Percentiles rank a stretch among this genome's conserved stretches.
Conservation (phyloP, 92 coral and sea anemone genomes). For the Phenganax marumi region DNA sequence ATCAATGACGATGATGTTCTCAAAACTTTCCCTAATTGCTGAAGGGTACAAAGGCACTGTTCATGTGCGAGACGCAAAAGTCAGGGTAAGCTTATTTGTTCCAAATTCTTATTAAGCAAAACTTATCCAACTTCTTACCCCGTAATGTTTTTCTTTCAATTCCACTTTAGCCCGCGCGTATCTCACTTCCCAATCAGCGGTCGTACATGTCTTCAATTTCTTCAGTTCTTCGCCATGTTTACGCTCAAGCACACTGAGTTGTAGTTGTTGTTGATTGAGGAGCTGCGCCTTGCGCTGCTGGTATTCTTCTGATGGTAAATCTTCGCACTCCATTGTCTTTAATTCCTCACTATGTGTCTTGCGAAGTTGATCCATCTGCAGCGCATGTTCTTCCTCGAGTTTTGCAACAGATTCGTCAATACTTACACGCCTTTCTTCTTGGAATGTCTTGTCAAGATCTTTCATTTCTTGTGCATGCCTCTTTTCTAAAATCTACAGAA, state of each 20-base stretch:
- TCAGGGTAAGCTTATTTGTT: neutral
- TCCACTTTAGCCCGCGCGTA: constrained; percentile 95
- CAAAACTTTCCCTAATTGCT: too few relatives aligned
- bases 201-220: constrained; percentile 79
- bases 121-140: constrained; percentile 57
- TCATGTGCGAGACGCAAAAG: neutral
- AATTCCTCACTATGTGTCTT: constrained; percentile 71
- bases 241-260: constrained; percentile 86
- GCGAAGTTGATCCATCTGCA: constrained; percentile 74
- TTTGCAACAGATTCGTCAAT: constrained; percentile 93
- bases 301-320: constrained; percentile 71
- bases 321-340: constrained; percentile 70
- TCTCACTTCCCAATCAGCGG: constrained; percentile 98
- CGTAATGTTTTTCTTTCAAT: constrained; percentile 92
- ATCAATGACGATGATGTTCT: too few relatives aligned
- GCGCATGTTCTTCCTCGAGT: constrained; percentile 87
- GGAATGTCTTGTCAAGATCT: constrained; percentile 85
- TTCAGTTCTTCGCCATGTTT: constrained; percentile 80
- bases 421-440: constrained; percentile 88
- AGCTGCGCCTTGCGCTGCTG: constrained; percentile 89
- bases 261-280: constrained; percentile 82
- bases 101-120: neutral
- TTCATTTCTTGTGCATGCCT: constrained; percentile 87
- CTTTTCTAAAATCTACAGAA: constrained; percentile 75
- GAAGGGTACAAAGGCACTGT: neutral